Evolutionary conservation across 2,113 vertebrate genomes (phyloP), one percentile per base, ranked within the genome.

Genomic region (Elgaria multicarinata): DNA sequence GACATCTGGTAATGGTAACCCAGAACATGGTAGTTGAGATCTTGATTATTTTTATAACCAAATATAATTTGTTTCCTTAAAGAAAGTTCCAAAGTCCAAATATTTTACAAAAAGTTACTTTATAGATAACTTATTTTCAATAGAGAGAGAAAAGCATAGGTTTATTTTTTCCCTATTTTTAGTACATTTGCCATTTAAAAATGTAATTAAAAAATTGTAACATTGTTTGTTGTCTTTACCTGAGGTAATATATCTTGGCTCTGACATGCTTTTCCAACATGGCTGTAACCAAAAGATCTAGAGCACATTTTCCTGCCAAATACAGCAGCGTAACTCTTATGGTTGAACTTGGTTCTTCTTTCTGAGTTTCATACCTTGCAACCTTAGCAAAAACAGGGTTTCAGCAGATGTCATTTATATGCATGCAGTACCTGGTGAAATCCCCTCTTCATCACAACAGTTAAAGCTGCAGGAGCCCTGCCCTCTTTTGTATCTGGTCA

Each of bases 1-100:
- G 92, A 90, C 91, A 90, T 88, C 90, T 93, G 90, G 87, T 74
- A 85, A 91, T 90, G 50, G 24, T 77, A 91, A 88, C 6, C n/a
- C 71, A 91, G 92, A 86, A 77, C 42, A 76, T 58, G 10, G 31
- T 75, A 91, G 53, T n/a, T 90, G 75, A 64, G 78, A 91, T 84
- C 85, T 62, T 87, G 81, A 79, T 87, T 91, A 85, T 75, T 86
- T 91, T 88, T 92, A 20, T 50, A 88, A 91, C 18, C 58, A 14
- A 88, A 90, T 85, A 90, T 75, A 87, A 90, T 89, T 75, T 72
- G 0, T 91, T 92, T 83, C 87, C 24, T 93, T 91, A 94, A 86
- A 92, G 8, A 64, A 18, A 83, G n/a, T 85, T 93, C 69, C 9
- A 39, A 85, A 90, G 85, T 62, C 81, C 80, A 64, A 42, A 13